phyloP scores from a whole-genome alignment of 2,888 invertebrate species.

The Trissonchulus latispiculum region DNA sequence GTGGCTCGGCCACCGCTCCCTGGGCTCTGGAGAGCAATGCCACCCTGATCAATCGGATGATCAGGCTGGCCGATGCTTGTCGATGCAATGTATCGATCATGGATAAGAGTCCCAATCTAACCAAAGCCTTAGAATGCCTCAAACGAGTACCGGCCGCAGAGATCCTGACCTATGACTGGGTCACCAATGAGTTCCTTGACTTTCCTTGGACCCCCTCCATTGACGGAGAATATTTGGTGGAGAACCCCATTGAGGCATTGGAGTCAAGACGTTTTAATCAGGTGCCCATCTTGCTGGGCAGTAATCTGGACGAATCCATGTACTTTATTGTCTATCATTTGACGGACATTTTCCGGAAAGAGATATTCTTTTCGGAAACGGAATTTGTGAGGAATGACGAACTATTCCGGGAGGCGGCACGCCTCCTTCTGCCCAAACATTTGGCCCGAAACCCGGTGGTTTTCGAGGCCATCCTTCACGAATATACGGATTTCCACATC shows the following conservation, averaged over 20 bases:
- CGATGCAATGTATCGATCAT: background rate
- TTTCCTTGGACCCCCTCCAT: constrained; percentile 87
- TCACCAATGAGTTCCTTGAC: constrained; percentile 47
- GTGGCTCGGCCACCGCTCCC: constrained; percentile 77
- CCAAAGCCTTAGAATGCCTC: constrained; percentile 65
- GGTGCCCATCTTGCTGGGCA: constrained; percentile 78
- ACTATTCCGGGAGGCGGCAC: constrained; percentile 36
- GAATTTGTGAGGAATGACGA: constrained; percentile 38
- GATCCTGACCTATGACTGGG: constrained; percentile 57
- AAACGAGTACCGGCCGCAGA: constrained; percentile 53
- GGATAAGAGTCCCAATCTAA: constrained; percentile 48
- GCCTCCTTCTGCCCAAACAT: constrained; percentile 35
- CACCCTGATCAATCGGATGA: constrained; percentile 7
- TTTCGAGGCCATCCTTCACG: constrained; percentile 72
- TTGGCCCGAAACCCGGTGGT: constrained; percentile 52
- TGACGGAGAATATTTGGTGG: constrained; percentile 81
- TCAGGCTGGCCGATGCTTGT: background rate
- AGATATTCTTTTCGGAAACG: constrained; percentile 39
- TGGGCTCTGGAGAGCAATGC: constrained; percentile 55
- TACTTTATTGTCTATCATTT: constrained; percentile 87
- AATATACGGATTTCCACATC: constrained; percentile 81
- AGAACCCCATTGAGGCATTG: constrained; percentile 57
- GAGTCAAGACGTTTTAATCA: constrained; percentile 76
- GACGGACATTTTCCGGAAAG: constrained; percentile 30
- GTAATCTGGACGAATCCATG: constrained; percentile 83